Evolutionary conservation across 2,888 invertebrate genomes (phyloP), one percentile per base, ranked within the genome.

Genomic region (Laothoe populi): DNA sequence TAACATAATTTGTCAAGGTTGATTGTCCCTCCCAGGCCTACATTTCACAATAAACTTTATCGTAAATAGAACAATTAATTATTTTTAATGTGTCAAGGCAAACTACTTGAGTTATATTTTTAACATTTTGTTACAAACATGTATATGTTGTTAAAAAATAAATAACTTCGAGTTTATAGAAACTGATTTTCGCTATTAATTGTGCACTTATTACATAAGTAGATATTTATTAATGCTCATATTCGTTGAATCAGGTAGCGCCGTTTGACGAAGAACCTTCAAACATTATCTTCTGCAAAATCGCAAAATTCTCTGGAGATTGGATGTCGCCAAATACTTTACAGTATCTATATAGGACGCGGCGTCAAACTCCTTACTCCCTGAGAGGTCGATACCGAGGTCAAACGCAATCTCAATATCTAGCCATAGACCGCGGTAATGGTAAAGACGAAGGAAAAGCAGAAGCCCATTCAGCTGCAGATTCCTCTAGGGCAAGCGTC

Each of bases 351-450:
- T 35, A 57, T 45, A 63, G 89, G 65, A 64, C 70, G 40, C 83
- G 87, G 8, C 80, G 90, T n/a, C 80, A 87, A 64, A 66, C 74
- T 0, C 70, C 67, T 2, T 77, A 74, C 60, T 65, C 69, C 0
- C 79, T 79, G 0, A 74, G 93, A 48, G 94, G 94, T 23, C 88
- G 94, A 23, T 95, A 93, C 72, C 89, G 96, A 59, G 97, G 97
- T 1, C 97, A 97, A 84, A 97, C 97, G 0, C 97, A 97, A 81
- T 96, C 97, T 2, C 97, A 97, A 81, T 97, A 97, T 82, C 88
- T 97, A 72, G 95, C 95, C 0, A 84, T 92, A 66, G 88, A 91
- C 59, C 80, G 74, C 0, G 90, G 85, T 1, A 81, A 75, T 78
- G 94, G 95, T 70, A 96, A 95, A 61, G 93, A 94, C 64, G 94